Base-by-base conservation (phyloP, 2,797 vertebrate genomes). In the Sebastes steindachneri region DNA sequence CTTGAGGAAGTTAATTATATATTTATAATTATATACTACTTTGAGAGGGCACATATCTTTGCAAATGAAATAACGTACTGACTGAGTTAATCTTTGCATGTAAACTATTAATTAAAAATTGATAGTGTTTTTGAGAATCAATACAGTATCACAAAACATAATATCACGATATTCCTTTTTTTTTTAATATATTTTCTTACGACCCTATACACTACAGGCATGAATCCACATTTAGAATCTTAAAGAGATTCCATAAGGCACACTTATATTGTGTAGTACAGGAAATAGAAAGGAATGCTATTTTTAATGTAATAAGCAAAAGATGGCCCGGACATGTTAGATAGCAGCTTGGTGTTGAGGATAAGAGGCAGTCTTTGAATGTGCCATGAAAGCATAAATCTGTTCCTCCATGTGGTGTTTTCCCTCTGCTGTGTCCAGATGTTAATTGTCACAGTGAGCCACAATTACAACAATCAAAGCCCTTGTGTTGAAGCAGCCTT, bases 401-500 rank as follows among this genome's bases (percentile, higher is more conserved):
- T 80, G 58, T 76, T 72, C 71, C 54, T 77, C 72, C 57, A 55
- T 68, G 45, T 59, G 31, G 31, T 70, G 63, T 73, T 84, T 80
- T 53, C 21, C 33, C 65, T 28, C 68, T 21, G 33, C 57, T 72
- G 59, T 65, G 77, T 88, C 80, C 81, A 82, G 73, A 86, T 86
- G 87, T 86, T 83, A 81, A 90, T 85, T 83, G 83, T 80, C 75
- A 83, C 80, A 74, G 63, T 9, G 7, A 85, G 73, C 59, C 74
- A 77, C 62, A 83, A 82, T 84, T 82, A 74, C 79, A 68, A 69
- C 70, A 85, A 88, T 88, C 82, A 87, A 86, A 84, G 82, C 28
- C 4, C 15, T 76, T 55, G 45, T 83, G 73, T 73, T 75, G 75
- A 2, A 15, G 48, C 45, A 63, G 77, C 67, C 41, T 83, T 83